Evolutionary conservation across 2,113 vertebrate species (phyloP), one percentile per base, ranked within the genome.

Genomic region (Rhizomys pruinosus): DNA sequence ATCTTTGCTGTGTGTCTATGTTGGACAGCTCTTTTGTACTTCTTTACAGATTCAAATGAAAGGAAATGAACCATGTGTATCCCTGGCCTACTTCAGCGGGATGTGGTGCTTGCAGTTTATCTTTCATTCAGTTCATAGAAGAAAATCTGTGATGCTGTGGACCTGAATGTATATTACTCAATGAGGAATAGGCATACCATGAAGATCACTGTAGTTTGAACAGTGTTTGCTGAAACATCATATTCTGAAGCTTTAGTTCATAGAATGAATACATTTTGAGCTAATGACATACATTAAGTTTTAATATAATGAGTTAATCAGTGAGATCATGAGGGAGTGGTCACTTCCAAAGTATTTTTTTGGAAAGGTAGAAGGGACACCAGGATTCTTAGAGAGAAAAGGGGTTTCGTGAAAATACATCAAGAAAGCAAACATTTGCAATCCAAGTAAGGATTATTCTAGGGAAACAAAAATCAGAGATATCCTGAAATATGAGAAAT

Each of bases 321-420:
- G 47, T 37, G 9, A 66, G 37, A 9, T 89, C 23, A 20, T 52
- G 23, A 68, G 1, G 29, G 12, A 25, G 7, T 39, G 13, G 15
- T n/a, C 19, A 64, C 17, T 4, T 2, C 4, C 29, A 9, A 2
- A 57, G 0, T 34, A 4, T 19, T n/a, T 3, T 42, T 55, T 25
- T 19, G 13, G 52, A 71, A 32, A 59, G 15, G 13, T 68, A 34
- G 63, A 39, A 66, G 37, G 57, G 17, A 79, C 7, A 9, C 0
- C 12, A 19, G 12, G 19, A 57, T 16, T 39, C 19, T 55, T 19
- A 52, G 37, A 32, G 25, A 73, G 25, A 87, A 34, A 63, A 44
- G 47, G 72, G 68, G 3, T 12, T 16, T 34, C 2, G 0, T 19
- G 20, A 57, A 57, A 17, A 37, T 10, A 34, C 15, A 64, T 16